Percentiles rank a stretch among this genome's conserved stretches.
These are phyloP conservation scores for Nothoprocta perdicaria DNA, from an alignment of 2,113 vertebrate genomes.

Conservation along the genomic window DNA sequence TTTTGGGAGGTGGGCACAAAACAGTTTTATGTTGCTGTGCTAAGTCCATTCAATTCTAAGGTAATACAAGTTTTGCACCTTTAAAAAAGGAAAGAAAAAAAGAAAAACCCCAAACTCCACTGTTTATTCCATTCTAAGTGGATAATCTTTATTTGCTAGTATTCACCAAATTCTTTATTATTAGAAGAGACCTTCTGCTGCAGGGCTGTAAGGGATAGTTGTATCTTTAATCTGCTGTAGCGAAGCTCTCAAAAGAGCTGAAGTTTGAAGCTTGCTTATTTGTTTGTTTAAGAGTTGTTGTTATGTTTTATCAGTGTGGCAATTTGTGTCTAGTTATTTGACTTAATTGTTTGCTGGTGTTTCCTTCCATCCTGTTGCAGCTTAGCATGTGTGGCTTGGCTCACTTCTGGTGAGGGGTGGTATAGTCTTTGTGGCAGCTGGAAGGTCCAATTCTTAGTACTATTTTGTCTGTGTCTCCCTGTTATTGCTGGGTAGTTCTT, in stretches of 20 bases:
- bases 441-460: too few relatives aligned
- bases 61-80: neutral
- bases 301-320: neutral
- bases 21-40: neutral
- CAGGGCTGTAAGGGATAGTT: neutral
- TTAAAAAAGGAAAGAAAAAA: neutral
- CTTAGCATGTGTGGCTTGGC: neutral
- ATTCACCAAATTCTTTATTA: neutral
- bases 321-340: neutral
- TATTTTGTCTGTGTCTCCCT: neutral
- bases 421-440: neutral
- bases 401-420: neutral
- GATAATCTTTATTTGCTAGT: neutral
- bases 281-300: neutral
- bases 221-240: neutral
- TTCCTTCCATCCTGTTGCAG: neutral
- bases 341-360: neutral
- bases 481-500: neutral
- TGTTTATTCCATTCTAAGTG: neutral
- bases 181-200: neutral
- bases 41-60: neutral
- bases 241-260: neutral
- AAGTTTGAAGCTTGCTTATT: neutral
- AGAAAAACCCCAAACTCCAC: fast-evolving
- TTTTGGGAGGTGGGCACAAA: neutral